phyloP scores from a whole-genome alignment of 2,797 vertebrate genomes.

The Octomys mimax region DNA sequence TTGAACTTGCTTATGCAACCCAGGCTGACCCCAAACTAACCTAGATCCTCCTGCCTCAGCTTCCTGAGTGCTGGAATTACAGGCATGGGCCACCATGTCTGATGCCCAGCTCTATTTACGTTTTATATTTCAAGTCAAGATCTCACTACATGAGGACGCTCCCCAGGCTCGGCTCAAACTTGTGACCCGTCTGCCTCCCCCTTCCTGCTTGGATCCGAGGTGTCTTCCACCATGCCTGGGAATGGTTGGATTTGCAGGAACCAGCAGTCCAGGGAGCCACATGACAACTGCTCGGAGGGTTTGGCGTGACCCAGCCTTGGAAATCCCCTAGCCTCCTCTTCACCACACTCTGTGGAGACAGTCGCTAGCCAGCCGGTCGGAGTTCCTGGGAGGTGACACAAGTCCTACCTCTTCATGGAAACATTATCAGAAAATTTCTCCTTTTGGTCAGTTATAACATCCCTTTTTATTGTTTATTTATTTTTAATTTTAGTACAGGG shows the following conservation, averaged over 20 bases:
- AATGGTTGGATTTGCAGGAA: not conserved
- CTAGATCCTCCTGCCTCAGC: no score
- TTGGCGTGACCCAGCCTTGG: not conserved
- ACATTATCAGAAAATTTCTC: not conserved
- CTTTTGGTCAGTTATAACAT: slow-evolving; percentile 21
- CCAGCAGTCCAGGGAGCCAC: not conserved
- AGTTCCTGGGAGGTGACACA: not conserved
- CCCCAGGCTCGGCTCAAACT: not conserved
- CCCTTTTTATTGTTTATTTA: no score
- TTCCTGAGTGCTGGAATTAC: no score
- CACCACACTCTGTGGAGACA: not conserved
- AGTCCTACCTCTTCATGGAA: not conserved
- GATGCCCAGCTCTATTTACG: no score
- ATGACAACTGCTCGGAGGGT: not conserved
- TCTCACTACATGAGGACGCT: not conserved
- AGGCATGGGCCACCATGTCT: no score
- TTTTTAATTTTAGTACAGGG: no score
- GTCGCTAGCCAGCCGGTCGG: not conserved
- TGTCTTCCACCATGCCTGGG: not conserved
- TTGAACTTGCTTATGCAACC: no score
- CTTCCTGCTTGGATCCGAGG: not conserved
- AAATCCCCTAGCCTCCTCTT: not conserved
- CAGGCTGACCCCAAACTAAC: no score
- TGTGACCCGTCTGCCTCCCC: not conserved
- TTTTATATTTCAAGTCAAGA: not conserved